Conservation (phyloP, 2,113 vertebrate species). For the Macroglossus sobrinus region DNA sequence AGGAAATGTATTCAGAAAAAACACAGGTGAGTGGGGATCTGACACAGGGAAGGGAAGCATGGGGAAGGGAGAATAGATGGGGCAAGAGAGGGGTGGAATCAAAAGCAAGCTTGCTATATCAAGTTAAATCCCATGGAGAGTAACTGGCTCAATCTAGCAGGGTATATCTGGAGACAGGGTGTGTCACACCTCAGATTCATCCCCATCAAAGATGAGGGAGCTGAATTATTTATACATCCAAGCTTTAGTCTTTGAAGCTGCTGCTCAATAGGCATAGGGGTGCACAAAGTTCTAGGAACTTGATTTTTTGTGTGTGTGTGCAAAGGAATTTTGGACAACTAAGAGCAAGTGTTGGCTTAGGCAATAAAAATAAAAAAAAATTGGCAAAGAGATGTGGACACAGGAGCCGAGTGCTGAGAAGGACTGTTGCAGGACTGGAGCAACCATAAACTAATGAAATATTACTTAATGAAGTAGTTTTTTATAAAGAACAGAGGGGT, state of each 20-base stretch:
- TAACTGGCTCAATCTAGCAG: background rate
- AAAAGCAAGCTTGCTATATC: background rate
- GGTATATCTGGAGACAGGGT: rapidly evolving
- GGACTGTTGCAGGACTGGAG: background rate
- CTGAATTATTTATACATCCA: background rate
- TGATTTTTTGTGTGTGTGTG: background rate
- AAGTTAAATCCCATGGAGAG: background rate
- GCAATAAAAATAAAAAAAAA: background rate
- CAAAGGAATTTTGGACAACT: background rate
- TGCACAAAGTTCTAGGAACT: background rate
- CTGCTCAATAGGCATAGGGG: background rate
- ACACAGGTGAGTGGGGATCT: background rate
- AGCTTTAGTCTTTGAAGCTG: background rate
- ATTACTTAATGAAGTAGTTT: background rate
- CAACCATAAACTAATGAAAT: background rate
- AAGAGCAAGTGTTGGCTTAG: background rate
- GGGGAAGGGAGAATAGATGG: background rate
- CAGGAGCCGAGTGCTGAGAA: too few species aligned
- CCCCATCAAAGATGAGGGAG: background rate
- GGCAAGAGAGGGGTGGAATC: background rate
- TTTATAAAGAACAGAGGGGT: background rate
- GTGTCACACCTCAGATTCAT: background rate
- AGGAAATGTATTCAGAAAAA: background rate
- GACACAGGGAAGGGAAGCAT: background rate
- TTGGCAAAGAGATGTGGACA: background rate